Base-by-base conservation (phyloP, 1,140 invertebrate species). In the Cyphomyrmex costatus region DNA sequence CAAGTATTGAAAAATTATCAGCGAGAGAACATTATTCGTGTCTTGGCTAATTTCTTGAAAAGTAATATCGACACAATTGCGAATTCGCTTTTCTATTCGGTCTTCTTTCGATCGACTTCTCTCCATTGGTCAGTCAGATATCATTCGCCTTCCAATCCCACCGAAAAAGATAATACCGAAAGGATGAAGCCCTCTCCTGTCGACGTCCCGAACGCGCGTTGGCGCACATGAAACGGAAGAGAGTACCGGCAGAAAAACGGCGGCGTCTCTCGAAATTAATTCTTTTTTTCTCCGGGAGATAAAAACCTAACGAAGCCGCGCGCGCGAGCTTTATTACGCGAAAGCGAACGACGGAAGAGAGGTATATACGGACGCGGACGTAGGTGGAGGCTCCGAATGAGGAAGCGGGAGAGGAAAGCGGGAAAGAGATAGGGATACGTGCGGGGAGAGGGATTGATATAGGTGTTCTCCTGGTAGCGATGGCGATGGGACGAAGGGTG, bases 251-350 rank as follows among this genome's bases (percentile, higher is more conserved):
- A 78, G 86, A 89, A 90, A 90, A 90, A 90, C 79, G 86, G 83
- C 74, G 84, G 83, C 87, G 89, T 90, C 89, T 93, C 89, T 91
- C 87, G 86, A 92, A 93, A 93, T 93, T 92, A 92, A 93, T 93
- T 91, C 83, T 86, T 88, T 91, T 88, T 88, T 86, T 89, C 88
- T 86, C 76, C 78, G 79, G 77, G 86, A 89, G 90, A 92, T 92
- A 90, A 93, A 92, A 93, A 92, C 90, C 92, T 93, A 93, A 93
- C 93, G 93, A 93, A 93, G 92, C 89, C 80, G 79, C 85, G 85
- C 58, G 80, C 80, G 89, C 88, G 82, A 85, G 92, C 91, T 93
- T 93, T 92, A 92, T 92, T 92, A 91, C 92, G 87, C 89, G 84
- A 89, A 89, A 92, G 90, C 91, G 90, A 91, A 91, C 87, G 89